A percentile compares a stretch with the other conserved stretches of the same genome.
Evolutionary conservation across 1,140 invertebrate species (phyloP).

Genomic region (Ceratina australensis): DNA sequence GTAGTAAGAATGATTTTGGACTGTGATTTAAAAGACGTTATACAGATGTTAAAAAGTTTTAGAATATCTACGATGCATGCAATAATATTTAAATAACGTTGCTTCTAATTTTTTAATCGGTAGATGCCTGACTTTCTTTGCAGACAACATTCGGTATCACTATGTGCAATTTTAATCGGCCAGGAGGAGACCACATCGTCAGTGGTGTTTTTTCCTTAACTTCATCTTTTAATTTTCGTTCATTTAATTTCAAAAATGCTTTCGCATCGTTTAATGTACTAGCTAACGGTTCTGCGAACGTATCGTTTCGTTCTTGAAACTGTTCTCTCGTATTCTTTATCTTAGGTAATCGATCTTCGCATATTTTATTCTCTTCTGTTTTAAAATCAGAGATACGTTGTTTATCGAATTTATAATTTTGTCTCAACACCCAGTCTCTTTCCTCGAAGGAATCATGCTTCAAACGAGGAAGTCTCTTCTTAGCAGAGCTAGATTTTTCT

Average conservation of each 20-base stretch:
- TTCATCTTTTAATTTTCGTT: constrained; percentile 7
- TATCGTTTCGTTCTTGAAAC: background rate
- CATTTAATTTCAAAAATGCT: background rate
- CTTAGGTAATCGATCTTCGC: constrained; percentile 18
- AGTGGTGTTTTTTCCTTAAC: constrained; percentile 17
- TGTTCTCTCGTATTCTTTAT: constrained; percentile 9
- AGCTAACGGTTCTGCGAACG: background rate
- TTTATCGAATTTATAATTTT: constrained; percentile 59
- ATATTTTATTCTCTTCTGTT: constrained; percentile 14
- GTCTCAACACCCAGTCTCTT: constrained; percentile 35
- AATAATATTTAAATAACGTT: constrained; percentile 11
- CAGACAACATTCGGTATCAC: constrained; percentile 82
- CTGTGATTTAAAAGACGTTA: background rate
- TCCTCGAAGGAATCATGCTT: constrained; percentile 30
- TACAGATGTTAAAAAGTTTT: background rate
- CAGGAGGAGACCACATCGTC: constrained; percentile 39
- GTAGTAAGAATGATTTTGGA: background rate
- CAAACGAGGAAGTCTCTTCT: constrained; percentile 15
- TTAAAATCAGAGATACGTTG: constrained; percentile 18
- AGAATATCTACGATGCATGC: background rate
- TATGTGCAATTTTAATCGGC: constrained; percentile 82
- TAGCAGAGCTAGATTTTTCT: constrained; percentile 34
- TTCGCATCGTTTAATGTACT: background rate
- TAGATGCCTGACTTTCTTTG: constrained; percentile 61
- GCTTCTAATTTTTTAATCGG: constrained; percentile 47